Evolutionary conservation across 2,888 invertebrate genomes (phyloP), one percentile per base, ranked within the genome.

Genomic region (Koerneria pararmatus): DNA sequence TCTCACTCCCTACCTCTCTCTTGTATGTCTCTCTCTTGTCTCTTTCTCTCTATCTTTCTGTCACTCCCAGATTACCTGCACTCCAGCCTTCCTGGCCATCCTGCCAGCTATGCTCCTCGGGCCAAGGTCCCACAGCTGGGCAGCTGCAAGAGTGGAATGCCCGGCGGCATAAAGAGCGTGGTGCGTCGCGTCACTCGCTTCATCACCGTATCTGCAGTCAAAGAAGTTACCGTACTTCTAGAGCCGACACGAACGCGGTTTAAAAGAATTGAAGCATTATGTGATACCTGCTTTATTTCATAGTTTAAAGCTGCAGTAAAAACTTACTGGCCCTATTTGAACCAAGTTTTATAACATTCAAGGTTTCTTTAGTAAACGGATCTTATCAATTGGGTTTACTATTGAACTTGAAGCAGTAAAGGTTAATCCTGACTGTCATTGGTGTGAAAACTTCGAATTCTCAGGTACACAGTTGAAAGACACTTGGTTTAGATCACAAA

Each of bases 151-250:
- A 41, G 88, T 88, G 0, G 89, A 87, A 84, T 91, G 90, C 8
- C 90, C 90, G 4, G 89, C 87, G 0, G 90, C 88, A 75, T 88
- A 87, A 56, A 91, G 86, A 0, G 89, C 88, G 77, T 89, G 88
- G 56, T 87, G 87, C 0, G 90, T 88, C 3, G 89, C 85, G 69
- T 86, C 85, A 1, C 89, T 89, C 32, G 89, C 89, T 22, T 89
- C 87, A 15, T 85, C 83, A 0, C 91, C 90, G 84, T 90, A 90
- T 80, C 90, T 90, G 84, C n/a, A n/a, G 37, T n/a, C n/a, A n/a
- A n/a, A n/a, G n/a, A 78, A 74, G 19, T 46, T 15, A 46, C 19
- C 19, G 19, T 19, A n/a, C n/a, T n/a, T n/a, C n/a, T n/a, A n/a
- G n/a, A n/a, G n/a, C n/a, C n/a, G n/a, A n/a, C n/a, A n/a, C n/a